Evolutionary conservation across 2,797 vertebrate species (phyloP), one percentile per base, ranked within the genome.

Genomic region (Arrhamphus sclerolepis): DNA sequence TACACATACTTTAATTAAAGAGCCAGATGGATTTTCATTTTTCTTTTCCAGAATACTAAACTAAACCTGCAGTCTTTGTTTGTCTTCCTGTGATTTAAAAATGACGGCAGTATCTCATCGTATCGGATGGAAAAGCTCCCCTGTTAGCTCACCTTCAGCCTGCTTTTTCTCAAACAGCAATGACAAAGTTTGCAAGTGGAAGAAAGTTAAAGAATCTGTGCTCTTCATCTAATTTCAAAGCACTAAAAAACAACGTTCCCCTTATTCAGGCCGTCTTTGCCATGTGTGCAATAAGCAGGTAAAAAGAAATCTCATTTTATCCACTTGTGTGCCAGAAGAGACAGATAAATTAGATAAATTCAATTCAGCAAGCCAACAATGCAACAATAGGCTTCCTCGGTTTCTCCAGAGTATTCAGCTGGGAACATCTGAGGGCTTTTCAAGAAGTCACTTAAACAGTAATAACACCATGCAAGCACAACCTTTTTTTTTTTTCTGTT

Each of bases 291-390:
- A 86, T 78, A 81, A 82, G 66, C 71, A 75, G 65, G 74, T 79
- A 70, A 76, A 77, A 68, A 70, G 41, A 87, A 85, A 87, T 85
- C 63, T 79, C 7, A 83, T 87, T 85, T 83, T 69, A 78, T 60
- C 71, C 73, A 68, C 60, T 60, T 43, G 59, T 63, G 68, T 80
- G 70, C 71, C 78, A 78, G 71, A 72, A 77, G 77, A 85, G 83
- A 82, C 49, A 14, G 39, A 78, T 67, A 71, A 62, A 87, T 34
- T 34, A 34, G 9, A 34, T 34, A 11, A 34, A 34, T 89, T 66
- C 72, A 78, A 76, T 86, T 71, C 80, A 70, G 70, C 78, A 79
- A 80, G 80, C 75, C 78, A 69, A 61, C 56, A 55, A 49, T 51
- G 40, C 66, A 68, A 17, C 31, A 42, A 51, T 26, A 49, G 31